Evolutionary conservation across 2,797 vertebrate species (phyloP).

Genomic region (Gambelia wislizenii): DNA sequence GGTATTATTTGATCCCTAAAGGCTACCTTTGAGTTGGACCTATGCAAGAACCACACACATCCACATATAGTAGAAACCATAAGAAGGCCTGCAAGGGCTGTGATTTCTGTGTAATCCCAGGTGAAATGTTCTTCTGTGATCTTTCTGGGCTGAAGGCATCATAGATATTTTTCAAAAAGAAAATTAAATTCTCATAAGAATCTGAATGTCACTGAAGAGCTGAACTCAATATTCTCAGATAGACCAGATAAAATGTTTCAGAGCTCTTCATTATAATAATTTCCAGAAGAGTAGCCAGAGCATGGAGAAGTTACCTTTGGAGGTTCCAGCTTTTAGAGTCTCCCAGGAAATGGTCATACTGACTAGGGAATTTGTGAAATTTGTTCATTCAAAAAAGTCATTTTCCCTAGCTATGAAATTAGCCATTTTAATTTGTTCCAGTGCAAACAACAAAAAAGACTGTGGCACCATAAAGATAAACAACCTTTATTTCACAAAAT

Average conservation of each 20-base stretch:
- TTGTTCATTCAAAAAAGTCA: neutral
- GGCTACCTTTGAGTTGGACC: neutral
- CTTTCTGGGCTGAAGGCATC: neutral
- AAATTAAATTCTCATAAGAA: neutral
- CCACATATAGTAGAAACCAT: neutral
- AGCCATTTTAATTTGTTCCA: neutral
- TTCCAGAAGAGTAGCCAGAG: neutral
- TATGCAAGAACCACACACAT: too few relatives aligned
- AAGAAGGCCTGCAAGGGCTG: neutral
- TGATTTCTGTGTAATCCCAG: neutral
- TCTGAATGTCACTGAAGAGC: neutral
- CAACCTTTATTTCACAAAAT: neutral
- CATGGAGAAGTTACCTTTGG: neutral
- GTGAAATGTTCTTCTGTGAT: neutral
- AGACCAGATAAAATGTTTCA: neutral
- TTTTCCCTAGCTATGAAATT: neutral
- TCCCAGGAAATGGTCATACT: neutral
- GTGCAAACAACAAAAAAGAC: neutral
- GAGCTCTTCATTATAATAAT: neutral
- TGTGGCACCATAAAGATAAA: neutral
- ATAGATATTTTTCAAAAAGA: neutral
- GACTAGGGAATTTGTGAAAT: neutral
- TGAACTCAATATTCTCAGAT: neutral
- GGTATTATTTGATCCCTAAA: neutral
- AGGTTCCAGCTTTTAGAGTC: neutral